phyloP scores from a whole-genome alignment of 2,113 vertebrate species.

The Anguilla rostrata region DNA sequence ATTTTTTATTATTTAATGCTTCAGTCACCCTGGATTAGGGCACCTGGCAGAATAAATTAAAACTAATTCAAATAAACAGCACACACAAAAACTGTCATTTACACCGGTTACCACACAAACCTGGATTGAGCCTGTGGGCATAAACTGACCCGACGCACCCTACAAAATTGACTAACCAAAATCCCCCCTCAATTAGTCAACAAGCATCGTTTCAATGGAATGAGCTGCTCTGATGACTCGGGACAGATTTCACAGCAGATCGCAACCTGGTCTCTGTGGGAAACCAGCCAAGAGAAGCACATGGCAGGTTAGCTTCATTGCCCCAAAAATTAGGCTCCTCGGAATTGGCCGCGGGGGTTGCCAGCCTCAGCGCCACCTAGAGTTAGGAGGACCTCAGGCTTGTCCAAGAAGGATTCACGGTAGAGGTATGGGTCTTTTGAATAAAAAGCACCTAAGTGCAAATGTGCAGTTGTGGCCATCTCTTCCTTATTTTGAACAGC shows the following conservation, averaged over 20 bases:
- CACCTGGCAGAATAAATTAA: not conserved
- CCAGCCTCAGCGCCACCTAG: not conserved
- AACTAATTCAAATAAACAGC: not conserved
- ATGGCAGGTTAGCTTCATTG: not conserved
- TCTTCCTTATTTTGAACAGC: not conserved
- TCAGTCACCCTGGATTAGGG: not conserved
- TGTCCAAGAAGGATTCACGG: not conserved
- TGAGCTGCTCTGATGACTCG: conserved; percentile 3
- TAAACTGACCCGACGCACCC: not conserved
- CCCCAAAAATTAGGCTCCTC: not conserved
- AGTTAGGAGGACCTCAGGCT: not conserved
- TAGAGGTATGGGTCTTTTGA: too few species aligned
- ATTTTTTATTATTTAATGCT: not conserved
- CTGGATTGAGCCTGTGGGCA: not conserved
- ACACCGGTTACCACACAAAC: not conserved
- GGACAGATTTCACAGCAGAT: not conserved
- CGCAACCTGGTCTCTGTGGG: conserved; percentile 11
- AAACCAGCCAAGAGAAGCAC: conserved; percentile 6
- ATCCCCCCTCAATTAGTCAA: not conserved
- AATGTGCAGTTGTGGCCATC: not conserved
- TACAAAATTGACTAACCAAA: not conserved
- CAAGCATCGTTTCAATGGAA: not conserved
- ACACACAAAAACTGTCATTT: not conserved
- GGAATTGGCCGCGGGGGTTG: not conserved
- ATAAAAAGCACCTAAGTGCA: not conserved